These are phyloP conservation scores for Tillus elongatus DNA, from an alignment of 2,888 invertebrate genomes.

Conservation along the genomic window DNA sequence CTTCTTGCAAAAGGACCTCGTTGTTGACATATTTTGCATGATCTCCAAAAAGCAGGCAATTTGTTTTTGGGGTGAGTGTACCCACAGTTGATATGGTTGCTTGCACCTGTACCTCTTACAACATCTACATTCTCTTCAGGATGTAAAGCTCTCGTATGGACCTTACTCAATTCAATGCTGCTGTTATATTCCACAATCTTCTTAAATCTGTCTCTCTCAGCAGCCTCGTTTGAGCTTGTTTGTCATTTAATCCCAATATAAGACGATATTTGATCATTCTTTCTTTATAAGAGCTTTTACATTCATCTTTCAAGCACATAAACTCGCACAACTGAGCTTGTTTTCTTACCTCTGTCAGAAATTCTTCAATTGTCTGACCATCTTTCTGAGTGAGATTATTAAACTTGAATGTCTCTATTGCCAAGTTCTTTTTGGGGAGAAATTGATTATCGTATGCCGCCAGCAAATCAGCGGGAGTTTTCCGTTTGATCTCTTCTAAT, in stretches of 20 bases:
- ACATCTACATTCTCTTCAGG: background rate
- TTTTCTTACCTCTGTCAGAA: conserved; percentile 8
- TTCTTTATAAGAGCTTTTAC: conserved; percentile 5
- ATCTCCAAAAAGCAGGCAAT: conserved; percentile 8
- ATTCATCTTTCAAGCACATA: background rate
- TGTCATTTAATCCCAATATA: conserved; percentile 18
- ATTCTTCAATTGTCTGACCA: conserved; percentile 22
- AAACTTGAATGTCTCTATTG: no score
- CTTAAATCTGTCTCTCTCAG: conserved; percentile 17
- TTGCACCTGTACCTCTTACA: background rate
- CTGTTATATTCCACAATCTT: conserved; percentile 16
- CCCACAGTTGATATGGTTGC: conserved; percentile 5
- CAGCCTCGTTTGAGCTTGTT: conserved; percentile 19
- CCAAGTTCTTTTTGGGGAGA: conserved; percentile 21
- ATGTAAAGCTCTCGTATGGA: conserved; percentile 8
- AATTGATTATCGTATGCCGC: conserved; percentile 19
- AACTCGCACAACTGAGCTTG: conserved; percentile 8
- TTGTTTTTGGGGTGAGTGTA: conserved; percentile 1
- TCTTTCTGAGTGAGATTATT: no score
- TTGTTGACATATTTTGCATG: conserved; percentile 6
- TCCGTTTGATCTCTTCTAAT: conserved; percentile 11
- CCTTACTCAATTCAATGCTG: conserved; percentile 10
- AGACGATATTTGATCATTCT: conserved; percentile 10
- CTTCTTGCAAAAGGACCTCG: conserved; percentile 6
- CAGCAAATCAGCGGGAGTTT: conserved; percentile 13